These are phyloP conservation scores for Fopius arisanus DNA, from an alignment of 1,140 invertebrate species.

Conservation along the genomic window DNA sequence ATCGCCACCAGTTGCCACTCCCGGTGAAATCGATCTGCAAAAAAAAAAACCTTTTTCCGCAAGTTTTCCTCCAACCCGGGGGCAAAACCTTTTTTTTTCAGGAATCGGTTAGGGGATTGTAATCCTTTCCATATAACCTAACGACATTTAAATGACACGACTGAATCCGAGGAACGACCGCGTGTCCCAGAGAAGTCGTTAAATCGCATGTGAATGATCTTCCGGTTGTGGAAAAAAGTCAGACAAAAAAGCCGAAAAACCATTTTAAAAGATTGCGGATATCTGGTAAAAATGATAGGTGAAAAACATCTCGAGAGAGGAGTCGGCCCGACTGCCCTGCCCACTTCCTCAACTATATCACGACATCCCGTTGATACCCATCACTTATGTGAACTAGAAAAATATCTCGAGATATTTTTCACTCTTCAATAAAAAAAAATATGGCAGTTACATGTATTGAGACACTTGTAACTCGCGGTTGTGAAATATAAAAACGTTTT, in stretches of 20 bases:
- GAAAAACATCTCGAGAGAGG: conserved; percentile 7
- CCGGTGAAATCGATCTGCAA: not conserved
- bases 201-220: not conserved
- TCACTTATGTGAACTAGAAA: conserved; percentile 15
- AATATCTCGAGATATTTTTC: not conserved
- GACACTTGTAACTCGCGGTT: no score
- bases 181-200: not conserved
- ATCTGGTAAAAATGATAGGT: conserved; percentile 19
- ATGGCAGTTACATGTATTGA: not conserved
- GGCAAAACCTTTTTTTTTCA: no score
- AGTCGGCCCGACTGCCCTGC: conserved; percentile 24
- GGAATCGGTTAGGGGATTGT: not conserved
- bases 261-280: not conserved
- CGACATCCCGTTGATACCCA: conserved; percentile 13
- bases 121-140: not conserved
- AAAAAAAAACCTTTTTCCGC: not conserved
- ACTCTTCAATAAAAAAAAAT: conserved; percentile 9
- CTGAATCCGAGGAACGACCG: not conserved
- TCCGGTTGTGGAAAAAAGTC: not conserved
- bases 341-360: conserved; percentile 23
- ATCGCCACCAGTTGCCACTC: not conserved
- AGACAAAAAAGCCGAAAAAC: not conserved
- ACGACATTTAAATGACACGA: not conserved
- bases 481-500: no score
- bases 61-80: no score